Evolutionary conservation across 2,888 invertebrate species (phyloP).

Genomic region (Acronicta psi): DNA sequence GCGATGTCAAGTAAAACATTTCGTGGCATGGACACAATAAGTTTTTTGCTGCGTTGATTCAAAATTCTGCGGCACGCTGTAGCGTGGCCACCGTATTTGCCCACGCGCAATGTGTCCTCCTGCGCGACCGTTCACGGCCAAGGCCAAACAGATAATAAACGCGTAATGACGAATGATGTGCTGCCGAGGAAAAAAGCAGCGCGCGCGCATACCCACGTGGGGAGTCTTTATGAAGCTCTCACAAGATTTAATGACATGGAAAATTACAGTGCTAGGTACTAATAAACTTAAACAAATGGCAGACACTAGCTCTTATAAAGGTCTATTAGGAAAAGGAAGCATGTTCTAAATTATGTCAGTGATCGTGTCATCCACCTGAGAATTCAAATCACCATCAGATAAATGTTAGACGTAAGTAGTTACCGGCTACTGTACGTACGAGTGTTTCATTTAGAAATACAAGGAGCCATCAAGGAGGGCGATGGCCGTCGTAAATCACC

Average conservation of each 20-base stretch:
- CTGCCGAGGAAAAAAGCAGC: constrained; percentile 75
- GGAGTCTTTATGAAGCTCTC: constrained; percentile 77
- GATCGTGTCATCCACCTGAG: constrained; percentile 49
- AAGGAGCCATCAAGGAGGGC: constrained; percentile 63
- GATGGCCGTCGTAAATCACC: constrained; percentile 67
- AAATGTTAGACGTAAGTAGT: constrained; percentile 55
- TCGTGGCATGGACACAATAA: constrained; percentile 60
- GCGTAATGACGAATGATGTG: constrained; percentile 83
- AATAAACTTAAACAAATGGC: constrained; percentile 68
- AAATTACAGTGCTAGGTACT: constrained; percentile 77
- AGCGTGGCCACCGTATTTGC: constrained; percentile 67
- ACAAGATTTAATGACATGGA: constrained; percentile 82
- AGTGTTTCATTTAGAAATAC: constrained; percentile 67
- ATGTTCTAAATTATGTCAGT: constrained; percentile 16
- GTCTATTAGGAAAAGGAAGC: constrained; percentile 22
- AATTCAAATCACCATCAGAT: constrained; percentile 64
- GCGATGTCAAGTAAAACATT: constrained; percentile 52
- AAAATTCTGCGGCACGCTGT: constrained; percentile 65
- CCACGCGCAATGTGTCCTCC: constrained; percentile 75
- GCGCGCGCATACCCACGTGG: constrained; percentile 79
- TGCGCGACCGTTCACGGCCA: constrained; percentile 86
- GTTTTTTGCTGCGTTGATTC: constrained; percentile 62
- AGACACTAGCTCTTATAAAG: constrained; percentile 52
- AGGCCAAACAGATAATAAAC: constrained; percentile 86
- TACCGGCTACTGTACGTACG: constrained; percentile 55